Evolutionary conservation across 2,888 invertebrate genomes (phyloP), one percentile per base, ranked within the genome.

Genomic region (Drosophila imparisetae): DNA sequence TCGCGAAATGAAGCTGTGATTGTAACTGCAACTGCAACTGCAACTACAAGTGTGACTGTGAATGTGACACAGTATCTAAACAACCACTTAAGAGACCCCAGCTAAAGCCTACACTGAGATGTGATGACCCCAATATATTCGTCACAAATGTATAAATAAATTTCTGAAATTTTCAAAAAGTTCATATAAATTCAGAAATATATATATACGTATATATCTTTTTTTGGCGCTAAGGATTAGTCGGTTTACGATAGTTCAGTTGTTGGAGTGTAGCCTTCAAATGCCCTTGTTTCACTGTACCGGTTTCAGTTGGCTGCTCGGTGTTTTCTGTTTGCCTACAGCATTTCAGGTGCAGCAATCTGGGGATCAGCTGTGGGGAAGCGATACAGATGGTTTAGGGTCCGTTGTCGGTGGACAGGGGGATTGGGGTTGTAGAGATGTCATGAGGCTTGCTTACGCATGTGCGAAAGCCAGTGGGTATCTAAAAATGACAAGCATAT

Each of bases 401-500:
- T 4, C 2, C 21, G 15, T 4, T 24, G 45, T 15, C 15, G 15
- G 2, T 7, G 13, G 42, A 0, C 10, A 11, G 2, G n/a, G 13
- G 13, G 21, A 2, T 2, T 42, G 21, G 13, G 4, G 8, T 4
- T 24, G 24, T 2, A 45, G 45, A 15, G 4, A 29, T 36, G 68
- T 64, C 38, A 63, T 30, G 64, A n/a, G 49, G 67, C 7, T 18
- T 57, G 57, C 42, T 61, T 57, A 58, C 32, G 45, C 55, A 32
- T 27, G 62, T 61, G 70, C 58, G 30, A 27, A 24, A 54, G 61
- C 53, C 40, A 64, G 71, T 75, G 78, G 73, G 78, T 82, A 83
- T 71, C 83, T 85, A 83, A 83, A 85, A 87, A 88, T 88, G 80
- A 55, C 75, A 83, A 75, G 70, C 86, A 78, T 80, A 80, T 88